A percentile compares a stretch with the other conserved stretches of the same genome.
phyloP scores from a whole-genome alignment of 2,888 invertebrate genomes.

The Hoplodrina blanda region DNA sequence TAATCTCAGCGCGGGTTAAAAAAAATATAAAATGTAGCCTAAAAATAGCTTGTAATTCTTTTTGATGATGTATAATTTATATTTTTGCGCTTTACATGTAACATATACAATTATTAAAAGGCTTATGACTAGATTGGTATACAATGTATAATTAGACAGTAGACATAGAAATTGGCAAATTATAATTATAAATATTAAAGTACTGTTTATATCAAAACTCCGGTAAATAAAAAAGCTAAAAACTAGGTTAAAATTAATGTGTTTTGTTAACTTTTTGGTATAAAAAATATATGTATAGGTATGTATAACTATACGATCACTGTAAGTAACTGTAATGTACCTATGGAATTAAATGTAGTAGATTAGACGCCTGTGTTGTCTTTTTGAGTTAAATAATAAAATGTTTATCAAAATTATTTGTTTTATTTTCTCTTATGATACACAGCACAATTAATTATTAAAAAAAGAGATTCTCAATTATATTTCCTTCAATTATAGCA shows the following conservation, averaged over 20 bases:
- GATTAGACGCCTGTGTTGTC: conserved; percentile 77
- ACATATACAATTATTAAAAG: conserved; percentile 44
- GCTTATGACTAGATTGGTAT: conserved; percentile 63
- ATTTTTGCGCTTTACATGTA: conserved; percentile 49
- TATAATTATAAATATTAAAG: conserved; percentile 51
- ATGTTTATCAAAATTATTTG: conserved; percentile 67
- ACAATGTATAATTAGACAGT: conserved; percentile 58
- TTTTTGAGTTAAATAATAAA: conserved; percentile 77
- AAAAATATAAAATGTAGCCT: neutral
- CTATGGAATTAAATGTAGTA: conserved; percentile 79
- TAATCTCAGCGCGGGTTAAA: neutral
- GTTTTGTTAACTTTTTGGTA: conserved; percentile 52
- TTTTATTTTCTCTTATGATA: conserved; percentile 40
- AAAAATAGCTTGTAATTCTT: conserved; percentile 2
- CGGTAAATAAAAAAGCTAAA: conserved; percentile 64
- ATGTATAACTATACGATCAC: conserved; percentile 55
- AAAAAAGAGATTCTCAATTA: neutral
- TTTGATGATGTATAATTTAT: conserved; percentile 7
- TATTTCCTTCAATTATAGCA: too few relatives aligned
- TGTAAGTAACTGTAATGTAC: conserved; percentile 78
- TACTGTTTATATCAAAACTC: conserved; percentile 81
- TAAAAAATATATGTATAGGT: conserved; percentile 30
- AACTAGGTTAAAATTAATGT: conserved; percentile 43
- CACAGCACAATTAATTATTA: neutral
- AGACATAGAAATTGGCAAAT: conserved; percentile 51